Conservation (phyloP, 1,140 invertebrate species). For the Samia ricini region DNA sequence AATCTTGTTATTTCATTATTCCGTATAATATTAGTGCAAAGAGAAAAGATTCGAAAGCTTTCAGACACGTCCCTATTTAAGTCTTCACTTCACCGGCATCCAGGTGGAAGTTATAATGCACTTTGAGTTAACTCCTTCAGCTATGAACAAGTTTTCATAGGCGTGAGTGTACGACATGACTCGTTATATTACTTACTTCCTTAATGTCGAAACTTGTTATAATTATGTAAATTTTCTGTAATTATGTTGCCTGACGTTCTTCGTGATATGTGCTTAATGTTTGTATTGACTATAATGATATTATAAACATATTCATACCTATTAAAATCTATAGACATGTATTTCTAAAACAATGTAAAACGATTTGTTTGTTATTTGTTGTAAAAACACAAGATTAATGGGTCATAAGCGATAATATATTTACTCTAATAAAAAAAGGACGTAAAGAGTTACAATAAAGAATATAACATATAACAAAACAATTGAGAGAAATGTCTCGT, state of each 20-base stretch:
- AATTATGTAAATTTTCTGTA: background rate
- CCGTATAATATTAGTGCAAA: slow-evolving; percentile 25
- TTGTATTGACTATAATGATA: background rate
- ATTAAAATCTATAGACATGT: too few species aligned
- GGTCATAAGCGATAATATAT: too few species aligned
- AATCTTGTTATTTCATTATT: slow-evolving; percentile 17
- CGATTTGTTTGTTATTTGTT: too few species aligned
- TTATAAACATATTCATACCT: too few species aligned
- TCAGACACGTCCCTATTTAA: slow-evolving; percentile 33
- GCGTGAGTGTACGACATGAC: slow-evolving; percentile 15
- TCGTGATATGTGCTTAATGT: background rate
- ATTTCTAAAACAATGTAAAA: too few species aligned
- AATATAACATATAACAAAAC: too few species aligned
- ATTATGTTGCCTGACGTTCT: background rate
- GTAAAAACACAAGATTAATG: too few species aligned
- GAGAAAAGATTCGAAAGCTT: slow-evolving; percentile 32
- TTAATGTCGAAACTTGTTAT: background rate
- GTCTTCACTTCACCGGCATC: slow-evolving; percentile 18
- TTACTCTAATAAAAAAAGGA: too few species aligned
- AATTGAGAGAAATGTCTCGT: too few species aligned
- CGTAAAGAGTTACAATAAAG: too few species aligned
- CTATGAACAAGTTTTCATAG: slow-evolving; percentile 39
- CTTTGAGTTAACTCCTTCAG: slow-evolving; percentile 39
- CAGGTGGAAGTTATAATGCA: slow-evolving; percentile 45
- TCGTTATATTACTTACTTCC: background rate